A percentile compares a stretch with the other conserved stretches of the same genome.
Evolutionary conservation across 2,797 vertebrate genomes (phyloP).

Genomic region (Urosaurus nigricauda): DNA sequence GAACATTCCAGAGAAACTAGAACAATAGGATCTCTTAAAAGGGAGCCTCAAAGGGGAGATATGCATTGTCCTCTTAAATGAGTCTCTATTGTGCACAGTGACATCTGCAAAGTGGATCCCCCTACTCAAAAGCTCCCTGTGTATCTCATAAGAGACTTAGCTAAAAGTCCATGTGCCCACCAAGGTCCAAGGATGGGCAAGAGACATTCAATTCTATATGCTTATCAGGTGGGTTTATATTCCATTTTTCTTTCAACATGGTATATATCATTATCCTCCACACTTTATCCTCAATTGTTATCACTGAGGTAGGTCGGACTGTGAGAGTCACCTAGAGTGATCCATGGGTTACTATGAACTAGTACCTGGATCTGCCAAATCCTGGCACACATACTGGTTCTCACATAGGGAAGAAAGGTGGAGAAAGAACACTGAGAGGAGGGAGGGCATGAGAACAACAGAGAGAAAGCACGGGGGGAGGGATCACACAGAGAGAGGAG

Average conservation of each 20-base stretch:
- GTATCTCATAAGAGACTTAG: neutral
- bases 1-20: conserved; percentile 51
- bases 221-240: neutral
- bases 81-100: conserved; percentile 32
- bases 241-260: neutral
- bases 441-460: too few relatives aligned
- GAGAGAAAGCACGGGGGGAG: too few relatives aligned
- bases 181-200: neutral
- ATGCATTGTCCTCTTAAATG: conserved; percentile 47
- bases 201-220: neutral
- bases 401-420: neutral
- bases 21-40: conserved; percentile 66
- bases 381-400: neutral
- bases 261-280: neutral
- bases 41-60: conserved; percentile 41
- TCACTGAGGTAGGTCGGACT: neutral
- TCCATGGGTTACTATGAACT: neutral
- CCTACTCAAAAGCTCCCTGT: neutral
- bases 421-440: too few relatives aligned
- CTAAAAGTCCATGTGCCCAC: neutral
- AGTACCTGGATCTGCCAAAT: neutral
- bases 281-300: neutral
- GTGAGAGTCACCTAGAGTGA: neutral
- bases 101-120: conserved; percentile 34
- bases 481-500: too few relatives aligned